These are phyloP conservation scores for Phrixothrix hirtus DNA, from an alignment of 2,888 invertebrate species.

Conservation along the genomic window DNA sequence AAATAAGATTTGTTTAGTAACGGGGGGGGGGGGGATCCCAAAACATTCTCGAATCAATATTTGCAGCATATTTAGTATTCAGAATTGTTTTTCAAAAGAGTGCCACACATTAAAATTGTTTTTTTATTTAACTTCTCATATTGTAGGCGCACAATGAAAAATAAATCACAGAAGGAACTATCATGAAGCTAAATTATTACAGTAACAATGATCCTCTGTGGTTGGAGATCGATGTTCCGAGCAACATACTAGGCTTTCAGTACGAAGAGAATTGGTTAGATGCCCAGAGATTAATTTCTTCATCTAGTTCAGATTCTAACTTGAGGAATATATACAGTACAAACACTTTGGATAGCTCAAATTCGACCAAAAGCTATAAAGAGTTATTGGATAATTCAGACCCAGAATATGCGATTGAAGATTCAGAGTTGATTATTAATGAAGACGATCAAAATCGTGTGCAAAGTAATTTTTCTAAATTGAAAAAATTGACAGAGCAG, in stretches of 20 bases:
- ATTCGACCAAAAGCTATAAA: conserved; percentile 34
- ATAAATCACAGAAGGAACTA: conserved; percentile 9
- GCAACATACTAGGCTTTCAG: conserved; percentile 68
- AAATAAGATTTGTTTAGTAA: too few relatives aligned
- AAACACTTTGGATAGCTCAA: conserved; percentile 31
- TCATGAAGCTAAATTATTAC: conserved; percentile 83
- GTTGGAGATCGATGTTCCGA: conserved; percentile 70
- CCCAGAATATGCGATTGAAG: conserved; percentile 7
- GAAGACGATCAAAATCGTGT: conserved; percentile 1
- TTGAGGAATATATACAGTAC: conserved; percentile 49
- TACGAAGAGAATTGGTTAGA: conserved; percentile 87
- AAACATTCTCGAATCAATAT: too few relatives aligned
- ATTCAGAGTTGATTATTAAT: conserved; percentile 1
- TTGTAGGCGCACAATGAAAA: background rate
- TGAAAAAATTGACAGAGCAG: background rate
- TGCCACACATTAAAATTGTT: too few relatives aligned
- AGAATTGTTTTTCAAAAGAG: too few relatives aligned
- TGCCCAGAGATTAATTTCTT: conserved; percentile 62
- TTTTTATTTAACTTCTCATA: too few relatives aligned
- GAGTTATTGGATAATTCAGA: conserved; percentile 39
- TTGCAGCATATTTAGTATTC: too few relatives aligned
- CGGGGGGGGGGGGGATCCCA: too few relatives aligned
- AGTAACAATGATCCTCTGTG: conserved; percentile 71
- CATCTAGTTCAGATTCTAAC: conserved; percentile 11
- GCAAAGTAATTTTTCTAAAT: background rate